Evolutionary conservation across 2,113 vertebrate species (phyloP), one percentile per base, ranked within the genome.

Genomic region (Athene noctua): DNA sequence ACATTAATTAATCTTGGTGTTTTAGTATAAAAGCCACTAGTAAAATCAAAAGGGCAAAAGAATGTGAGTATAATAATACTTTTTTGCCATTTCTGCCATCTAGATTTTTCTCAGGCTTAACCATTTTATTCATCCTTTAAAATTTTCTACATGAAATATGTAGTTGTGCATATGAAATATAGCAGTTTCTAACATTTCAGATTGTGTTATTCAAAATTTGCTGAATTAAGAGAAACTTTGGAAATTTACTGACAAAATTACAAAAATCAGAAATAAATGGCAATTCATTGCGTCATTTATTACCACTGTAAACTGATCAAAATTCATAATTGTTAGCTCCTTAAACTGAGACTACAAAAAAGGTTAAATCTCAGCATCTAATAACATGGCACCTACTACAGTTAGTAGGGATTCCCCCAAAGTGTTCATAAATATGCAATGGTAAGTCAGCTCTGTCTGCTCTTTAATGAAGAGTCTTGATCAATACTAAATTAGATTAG

Each of bases 41-140:
- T 86, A 94, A 92, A 93, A 78, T 47, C 25, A 73, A 86, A 95
- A 95, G 8, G 30, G 17, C n/a, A 65, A 73, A 93, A 77, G 22
- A 38, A 57, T 67, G 62, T 20, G 15, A 66, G 26, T 4, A 65
- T 21, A 79, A 65, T 27, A 54, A n/a, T 32, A 44, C 1, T n/a
- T 81, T 73, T 86, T 82, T 47, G 49, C 6, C 4, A 38, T 82
- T 77, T 77, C 22, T 68, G 11, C 4, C 13, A 57, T 46, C 40
- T 68, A 44, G 5, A 16, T 59, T 84, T 81, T 51, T 71, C n/a
- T 79, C 61, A 81, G 40, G 15, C 30, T 79, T 85, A 84, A 49
- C 3, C 30, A 38, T 30, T 32, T 44, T 25, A 38, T 57, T 49
- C 88, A 40, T 57, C 7, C 32, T 63, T 54, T 44, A 47, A 83